Conservation (phyloP, 2,797 vertebrate species). For the Clarias laeviceps region DNA sequence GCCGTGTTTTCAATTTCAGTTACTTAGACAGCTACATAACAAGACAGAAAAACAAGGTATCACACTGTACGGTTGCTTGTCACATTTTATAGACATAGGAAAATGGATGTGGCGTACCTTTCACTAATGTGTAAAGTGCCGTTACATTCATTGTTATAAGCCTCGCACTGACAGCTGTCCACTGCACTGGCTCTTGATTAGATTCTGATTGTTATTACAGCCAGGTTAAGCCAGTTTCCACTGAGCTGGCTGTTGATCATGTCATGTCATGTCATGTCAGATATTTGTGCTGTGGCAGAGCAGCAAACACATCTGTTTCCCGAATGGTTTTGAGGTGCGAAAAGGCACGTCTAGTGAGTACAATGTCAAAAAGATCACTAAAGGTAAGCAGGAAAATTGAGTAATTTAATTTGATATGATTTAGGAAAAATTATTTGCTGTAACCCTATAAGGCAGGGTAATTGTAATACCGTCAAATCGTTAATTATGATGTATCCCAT, state of each 20-base stretch:
- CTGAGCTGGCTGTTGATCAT: neutral
- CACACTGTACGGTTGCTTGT: neutral
- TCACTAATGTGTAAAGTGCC: neutral
- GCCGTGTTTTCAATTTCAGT: neutral
- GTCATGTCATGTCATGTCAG: neutral
- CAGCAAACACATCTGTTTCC: slow-evolving; percentile 19
- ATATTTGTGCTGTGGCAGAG: slow-evolving; percentile 22
- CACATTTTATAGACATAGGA: neutral
- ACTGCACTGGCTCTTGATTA: neutral
- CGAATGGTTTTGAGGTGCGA: slow-evolving; percentile 32
- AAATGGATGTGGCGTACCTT: neutral
- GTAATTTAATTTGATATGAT: neutral
- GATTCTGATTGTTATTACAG: neutral
- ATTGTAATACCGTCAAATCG: neutral
- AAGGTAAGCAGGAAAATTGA: slow-evolving; percentile 18
- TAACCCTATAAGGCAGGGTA: neutral
- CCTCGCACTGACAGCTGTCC: slow-evolving; percentile 16
- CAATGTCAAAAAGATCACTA: slow-evolving; percentile 41
- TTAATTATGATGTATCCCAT: neutral
- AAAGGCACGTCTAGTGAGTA: slow-evolving; percentile 29
- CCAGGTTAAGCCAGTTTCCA: neutral
- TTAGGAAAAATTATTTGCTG: slow-evolving; percentile 28
- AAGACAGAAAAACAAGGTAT: neutral
- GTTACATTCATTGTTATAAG: neutral
- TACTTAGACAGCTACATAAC: neutral